Percentiles rank a stretch among this genome's conserved stretches.
phyloP scores from a whole-genome alignment of 2,797 vertebrate genomes.

The Danio albolineatus region DNA sequence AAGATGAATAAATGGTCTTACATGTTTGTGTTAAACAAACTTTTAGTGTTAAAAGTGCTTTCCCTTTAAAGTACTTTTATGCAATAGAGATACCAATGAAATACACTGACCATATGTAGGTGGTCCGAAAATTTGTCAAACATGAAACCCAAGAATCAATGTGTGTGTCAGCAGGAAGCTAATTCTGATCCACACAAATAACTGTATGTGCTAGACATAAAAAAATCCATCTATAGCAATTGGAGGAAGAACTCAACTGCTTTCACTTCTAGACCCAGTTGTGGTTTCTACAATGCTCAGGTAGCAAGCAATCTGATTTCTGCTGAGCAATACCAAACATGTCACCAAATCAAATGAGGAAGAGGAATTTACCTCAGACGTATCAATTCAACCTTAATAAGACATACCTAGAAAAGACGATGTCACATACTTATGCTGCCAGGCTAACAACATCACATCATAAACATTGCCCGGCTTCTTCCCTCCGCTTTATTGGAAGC shows the following conservation, averaged over 20 bases:
- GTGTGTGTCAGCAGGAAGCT: neutral
- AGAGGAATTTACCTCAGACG: neutral
- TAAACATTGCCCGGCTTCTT: neutral
- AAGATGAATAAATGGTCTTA: too few species aligned
- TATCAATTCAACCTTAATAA: constrained; percentile 19
- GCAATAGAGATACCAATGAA: neutral
- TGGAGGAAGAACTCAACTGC: neutral
- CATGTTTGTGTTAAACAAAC: too few species aligned
- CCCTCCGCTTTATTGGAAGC: constrained; percentile 53
- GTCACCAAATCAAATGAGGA: neutral
- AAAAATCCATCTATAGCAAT: neutral
- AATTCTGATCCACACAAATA: neutral
- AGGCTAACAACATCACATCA: neutral
- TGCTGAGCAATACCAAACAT: neutral
- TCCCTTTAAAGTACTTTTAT: neutral
- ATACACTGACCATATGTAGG: neutral
- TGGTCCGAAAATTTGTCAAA: constrained; percentile 19
- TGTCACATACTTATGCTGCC: neutral
- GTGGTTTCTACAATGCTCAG: neutral
- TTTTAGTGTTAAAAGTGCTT: too few species aligned
- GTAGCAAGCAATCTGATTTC: neutral
- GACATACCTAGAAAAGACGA: neutral
- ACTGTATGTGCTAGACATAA: neutral
- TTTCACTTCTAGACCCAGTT: neutral
- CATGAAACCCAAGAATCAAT: constrained; percentile 3